Conservation (phyloP, 2,888 invertebrate genomes). For the Hetaerina titia region DNA sequence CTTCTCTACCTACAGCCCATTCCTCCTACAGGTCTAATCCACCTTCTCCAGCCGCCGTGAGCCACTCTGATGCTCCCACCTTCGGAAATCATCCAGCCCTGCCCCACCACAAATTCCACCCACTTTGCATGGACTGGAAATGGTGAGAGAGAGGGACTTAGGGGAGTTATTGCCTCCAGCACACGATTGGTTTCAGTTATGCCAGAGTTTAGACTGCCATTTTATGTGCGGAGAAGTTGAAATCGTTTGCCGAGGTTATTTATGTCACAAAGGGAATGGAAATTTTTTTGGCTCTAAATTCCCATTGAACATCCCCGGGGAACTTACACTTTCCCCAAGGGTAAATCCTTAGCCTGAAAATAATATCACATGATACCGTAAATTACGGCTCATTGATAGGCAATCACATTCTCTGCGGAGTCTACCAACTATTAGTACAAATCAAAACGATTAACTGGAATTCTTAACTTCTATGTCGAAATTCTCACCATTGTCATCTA, state of each 20-base stretch:
- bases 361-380: too few relatives aligned
- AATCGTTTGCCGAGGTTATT: neutral
- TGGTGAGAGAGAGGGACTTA: neutral
- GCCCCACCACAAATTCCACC: neutral
- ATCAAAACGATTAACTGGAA: too few relatives aligned
- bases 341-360: too few relatives aligned
- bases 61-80: neutral
- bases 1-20: neutral
- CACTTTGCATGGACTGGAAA: too few relatives aligned
- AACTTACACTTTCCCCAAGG: too few relatives aligned
- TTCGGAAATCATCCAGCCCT: neutral
- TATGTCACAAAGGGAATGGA: neutral
- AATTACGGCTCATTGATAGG: too few relatives aligned
- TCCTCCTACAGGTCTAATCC: neutral
- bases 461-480: too few relatives aligned
- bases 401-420: too few relatives aligned
- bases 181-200: constrained; percentile 12
- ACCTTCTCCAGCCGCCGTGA: neutral
- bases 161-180: neutral
- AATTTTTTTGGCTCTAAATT: neutral
- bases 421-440: too few relatives aligned
- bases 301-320: neutral
- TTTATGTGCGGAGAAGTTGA: neutral
- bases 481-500: too few relatives aligned
- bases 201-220: neutral